Base-by-base conservation (phyloP, 2,888 invertebrate species). In the Ferdinandea cuprea region DNA sequence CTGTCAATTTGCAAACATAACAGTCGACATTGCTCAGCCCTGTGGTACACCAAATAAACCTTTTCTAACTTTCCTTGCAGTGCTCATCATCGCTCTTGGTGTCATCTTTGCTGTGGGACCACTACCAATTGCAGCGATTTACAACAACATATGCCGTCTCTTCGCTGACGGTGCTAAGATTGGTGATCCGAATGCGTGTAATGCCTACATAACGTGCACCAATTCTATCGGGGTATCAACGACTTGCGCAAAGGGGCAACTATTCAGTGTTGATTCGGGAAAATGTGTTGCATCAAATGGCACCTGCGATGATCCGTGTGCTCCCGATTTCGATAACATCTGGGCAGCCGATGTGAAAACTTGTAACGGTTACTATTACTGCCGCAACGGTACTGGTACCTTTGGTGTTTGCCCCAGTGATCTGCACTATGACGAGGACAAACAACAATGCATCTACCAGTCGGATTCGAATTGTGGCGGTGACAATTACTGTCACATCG, bases 131-230 rank as follows among this genome's bases (percentile, higher is more conserved):
- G 42, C 8, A 35, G 79, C 73, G 9, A 28, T 80, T 1, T 76
- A 59, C 0, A 66, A 86, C 19, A 88, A 89, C 13, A 59, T 89
- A 5, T 89, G 89, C 13, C 86, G 88, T 0, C 85, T 88, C 0
- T 88, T 88, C 15, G 59, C 85, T 25, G 85, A 89, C 66, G 87
- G 87, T 1, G 87, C 87, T 1, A 76, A 86, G n/a, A 79, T 89
- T 15, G 86, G 88, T 7, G 88, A 89, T 86, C 89, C 90, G 0
- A 86, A 87, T 0, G 87, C 88, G 0, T 89, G 90, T 66, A 79
- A 86, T 21, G 85, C 81, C 0, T 88, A 85, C 25, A 86, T 89
- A 15, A 86, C 85, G 11, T 89, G 89, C 74, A 61, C 61, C 1
- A 54, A 89, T 15, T 85, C 72, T 1, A 85, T 48, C 85, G 88